Conservation (phyloP, 2,888 invertebrate genomes). For the Chrysodeixis includens region DNA sequence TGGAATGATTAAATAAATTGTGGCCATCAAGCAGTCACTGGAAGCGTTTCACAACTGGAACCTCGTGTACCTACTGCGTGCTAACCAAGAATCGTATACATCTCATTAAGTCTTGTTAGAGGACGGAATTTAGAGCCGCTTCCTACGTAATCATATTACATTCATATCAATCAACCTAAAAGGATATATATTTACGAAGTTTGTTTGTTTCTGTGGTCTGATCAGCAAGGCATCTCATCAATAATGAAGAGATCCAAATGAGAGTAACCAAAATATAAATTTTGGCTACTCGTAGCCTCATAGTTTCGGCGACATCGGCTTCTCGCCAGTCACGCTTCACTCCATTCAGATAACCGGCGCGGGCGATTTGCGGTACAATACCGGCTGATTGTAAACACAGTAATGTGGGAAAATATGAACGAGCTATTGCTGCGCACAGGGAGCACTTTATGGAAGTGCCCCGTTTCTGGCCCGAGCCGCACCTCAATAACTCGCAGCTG, state of each 20-base stretch:
- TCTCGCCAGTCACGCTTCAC: conserved; percentile 11
- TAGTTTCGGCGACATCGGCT: not conserved
- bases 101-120: too few relatives aligned
- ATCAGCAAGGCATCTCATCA: too few relatives aligned
- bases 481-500: not conserved
- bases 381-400: conserved; percentile 4
- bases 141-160: too few relatives aligned
- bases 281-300: too few relatives aligned
- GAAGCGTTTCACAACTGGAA: not conserved
- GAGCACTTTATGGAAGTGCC: not conserved
- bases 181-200: too few relatives aligned
- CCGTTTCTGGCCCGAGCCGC: not conserved
- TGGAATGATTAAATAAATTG: conserved; percentile 1
- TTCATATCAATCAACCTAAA: too few relatives aligned
- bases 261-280: too few relatives aligned
- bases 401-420: not conserved
- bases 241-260: too few relatives aligned
- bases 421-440: not conserved
- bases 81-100: not conserved
- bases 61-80: not conserved
- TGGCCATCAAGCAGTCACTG: not conserved
- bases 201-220: too few relatives aligned
- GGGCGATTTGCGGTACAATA: not conserved
- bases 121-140: too few relatives aligned
- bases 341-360: conserved; percentile 12